Evolutionary conservation across 2,797 vertebrate species (phyloP).

Genomic region (Phylloscopus collybita): DNA sequence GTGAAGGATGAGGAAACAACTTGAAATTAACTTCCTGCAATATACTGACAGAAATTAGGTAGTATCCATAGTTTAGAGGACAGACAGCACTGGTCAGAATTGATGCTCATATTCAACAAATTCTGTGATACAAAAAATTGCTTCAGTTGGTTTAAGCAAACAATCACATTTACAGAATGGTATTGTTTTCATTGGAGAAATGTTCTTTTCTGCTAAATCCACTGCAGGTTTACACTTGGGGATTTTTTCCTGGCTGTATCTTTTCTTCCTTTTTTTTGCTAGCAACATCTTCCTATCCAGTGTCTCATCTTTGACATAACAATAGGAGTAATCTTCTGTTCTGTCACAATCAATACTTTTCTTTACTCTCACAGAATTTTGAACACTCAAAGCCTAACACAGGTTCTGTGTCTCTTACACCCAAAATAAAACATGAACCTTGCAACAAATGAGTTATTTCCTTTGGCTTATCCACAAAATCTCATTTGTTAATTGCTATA

Average conservation of each 20-base stretch:
- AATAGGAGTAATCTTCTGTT: background rate
- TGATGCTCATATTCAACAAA: background rate
- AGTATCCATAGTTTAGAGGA: background rate
- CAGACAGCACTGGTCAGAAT: background rate
- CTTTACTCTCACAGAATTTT: background rate
- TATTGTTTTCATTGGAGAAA: background rate
- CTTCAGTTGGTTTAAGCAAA: background rate
- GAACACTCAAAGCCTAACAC: background rate
- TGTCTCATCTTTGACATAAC: background rate
- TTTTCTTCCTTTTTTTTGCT: background rate
- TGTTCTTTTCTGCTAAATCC: background rate
- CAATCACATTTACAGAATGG: background rate
- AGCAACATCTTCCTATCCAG: background rate
- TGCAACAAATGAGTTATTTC: background rate
- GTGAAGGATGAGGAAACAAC: constrained; percentile 14
- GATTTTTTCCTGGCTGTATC: background rate
- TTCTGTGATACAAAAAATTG: background rate
- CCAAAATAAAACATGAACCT: background rate
- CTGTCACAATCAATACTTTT: background rate
- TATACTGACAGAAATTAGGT: background rate
- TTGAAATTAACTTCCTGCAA: background rate
- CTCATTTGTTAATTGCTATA: background rate
- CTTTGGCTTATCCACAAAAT: background rate
- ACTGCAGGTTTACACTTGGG: background rate
- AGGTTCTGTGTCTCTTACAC: background rate